Base-by-base conservation (phyloP, 1,140 invertebrate species). In the Cyphomyrmex costatus region DNA sequence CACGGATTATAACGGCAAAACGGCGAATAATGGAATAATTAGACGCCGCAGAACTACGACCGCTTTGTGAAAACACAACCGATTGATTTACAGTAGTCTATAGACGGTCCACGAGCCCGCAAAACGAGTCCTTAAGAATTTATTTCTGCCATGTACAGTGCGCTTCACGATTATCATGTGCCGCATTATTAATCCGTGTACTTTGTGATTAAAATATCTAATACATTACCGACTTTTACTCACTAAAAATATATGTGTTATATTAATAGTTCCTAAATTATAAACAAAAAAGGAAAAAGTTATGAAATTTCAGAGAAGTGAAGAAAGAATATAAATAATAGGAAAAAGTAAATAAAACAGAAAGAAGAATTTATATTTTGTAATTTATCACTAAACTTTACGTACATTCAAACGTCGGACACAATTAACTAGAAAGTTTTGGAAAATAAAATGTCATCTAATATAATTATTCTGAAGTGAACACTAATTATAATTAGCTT, bases 1-100 rank as follows among this genome's bases (percentile, higher is more conserved):
- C 88, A 90, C 79, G 88, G 71, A 90, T 86, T 71, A 76, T 71
- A 77, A 61, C 86, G 56, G 86, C 68, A 73, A 63, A 87, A 76
- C 49, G 74, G 78, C 89, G 86, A 91, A 91, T 91, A 91, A 91
- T 91, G 86, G 89, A 91, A 89, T 91, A 91, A 91, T 91, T 91
- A 91, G 91, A 91, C 86, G 83, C 63, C 90, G 87, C 84, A 91
- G 70, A 83, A 77, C 86, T 80, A 68, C 85, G 79, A 74, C 84
- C 89, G 89, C 89, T 88, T 90, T 85, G 85, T 84, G 90, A 86
- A 89, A 85, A 79, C 79, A 24, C 76, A 30, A 74, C 56, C 87
- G 90, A 91, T 90, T 91, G 89, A 91, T 91, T 91, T 91, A 91
- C 89, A 91, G 80, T 90, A 85, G 79, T 53, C 73, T 33, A 60